phyloP scores from a whole-genome alignment of 1,140 invertebrate genomes.

The Zaprionus taronus region DNA sequence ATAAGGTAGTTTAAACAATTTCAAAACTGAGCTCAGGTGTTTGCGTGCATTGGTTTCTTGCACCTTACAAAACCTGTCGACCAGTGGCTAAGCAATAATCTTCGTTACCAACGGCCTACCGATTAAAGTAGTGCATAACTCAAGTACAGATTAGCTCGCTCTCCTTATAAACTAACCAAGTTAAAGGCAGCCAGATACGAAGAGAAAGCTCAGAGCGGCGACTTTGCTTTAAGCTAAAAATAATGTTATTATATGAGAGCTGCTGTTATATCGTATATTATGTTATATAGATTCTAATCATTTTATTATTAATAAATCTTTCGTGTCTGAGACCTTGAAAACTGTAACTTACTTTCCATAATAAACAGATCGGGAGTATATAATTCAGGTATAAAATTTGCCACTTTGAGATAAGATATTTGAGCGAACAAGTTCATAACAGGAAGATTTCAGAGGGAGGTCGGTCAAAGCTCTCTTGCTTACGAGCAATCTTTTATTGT shows the following conservation, averaged over 20 bases:
- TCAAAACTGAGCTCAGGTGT: neutral
- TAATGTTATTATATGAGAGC: neutral
- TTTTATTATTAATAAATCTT: neutral
- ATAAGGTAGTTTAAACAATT: neutral
- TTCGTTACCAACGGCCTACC: neutral
- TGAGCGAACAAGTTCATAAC: neutral
- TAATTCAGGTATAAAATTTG: neutral
- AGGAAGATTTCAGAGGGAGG: neutral
- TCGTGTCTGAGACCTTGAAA: neutral
- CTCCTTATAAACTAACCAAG: neutral
- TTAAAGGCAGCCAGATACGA: neutral
- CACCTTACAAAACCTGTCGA: conserved; percentile 4
- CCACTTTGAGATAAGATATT: neutral
- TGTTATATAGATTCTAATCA: neutral
- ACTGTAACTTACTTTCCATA: neutral
- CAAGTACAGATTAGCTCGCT: neutral
- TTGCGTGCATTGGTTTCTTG: neutral
- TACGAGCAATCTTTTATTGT: neutral
- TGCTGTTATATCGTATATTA: neutral
- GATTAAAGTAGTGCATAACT: neutral
- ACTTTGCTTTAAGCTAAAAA: neutral
- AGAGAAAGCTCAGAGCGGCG: neutral
- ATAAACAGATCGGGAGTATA: neutral
- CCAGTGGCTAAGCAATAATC: neutral
- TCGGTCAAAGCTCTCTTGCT: neutral